Evolutionary conservation across 2,797 vertebrate genomes (phyloP), one percentile per base, ranked within the genome.

Genomic region (Urosaurus nigricauda): DNA sequence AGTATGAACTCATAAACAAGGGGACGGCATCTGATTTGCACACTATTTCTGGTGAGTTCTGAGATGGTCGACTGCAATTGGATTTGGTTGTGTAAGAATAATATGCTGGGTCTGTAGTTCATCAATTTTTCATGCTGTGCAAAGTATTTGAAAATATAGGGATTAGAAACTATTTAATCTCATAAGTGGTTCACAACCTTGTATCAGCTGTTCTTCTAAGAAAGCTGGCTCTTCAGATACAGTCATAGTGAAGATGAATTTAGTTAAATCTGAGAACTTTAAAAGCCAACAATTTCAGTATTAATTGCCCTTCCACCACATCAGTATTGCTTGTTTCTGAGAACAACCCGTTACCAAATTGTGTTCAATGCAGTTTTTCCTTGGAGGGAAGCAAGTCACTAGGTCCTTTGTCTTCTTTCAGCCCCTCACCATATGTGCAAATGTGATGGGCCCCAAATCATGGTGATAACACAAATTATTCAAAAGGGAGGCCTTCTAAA

Each of bases 1-100:
- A 99, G 96, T 99, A 99, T 0, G 98, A 99, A 94, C 90, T 99
- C 96, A 97, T 98, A 95, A 97, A 91, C 94, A 96, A 97, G 94
- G 96, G 95, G 88, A 93, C 95, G 0, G 97, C 97, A 13, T 94
- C 96, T 3, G 97, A 97, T 90, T 97, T 97, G n/a, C 97, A 96
- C 37, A 93, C 97, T 9, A 94, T 96, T 74, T 95, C 96, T 43
- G 98, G 99, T 99, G 97, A 97, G 98, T 97, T n/a, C 77, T 0
- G 11, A 92, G 91, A 2, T 17, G 1, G 16, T 13, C 11, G 85
- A 40, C 65, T 29, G 0, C 13, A 5, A 71, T 70, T 91, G 73
- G 0, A 0, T 29, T 58, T 71, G 88, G 77, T 71, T 90, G 84
- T 0, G 0, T 65, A 87, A 19, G 4, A 86, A 88, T 26, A 87